Evolutionary conservation across 2,113 vertebrate genomes (phyloP).

Genomic region (Morone saxatilis): DNA sequence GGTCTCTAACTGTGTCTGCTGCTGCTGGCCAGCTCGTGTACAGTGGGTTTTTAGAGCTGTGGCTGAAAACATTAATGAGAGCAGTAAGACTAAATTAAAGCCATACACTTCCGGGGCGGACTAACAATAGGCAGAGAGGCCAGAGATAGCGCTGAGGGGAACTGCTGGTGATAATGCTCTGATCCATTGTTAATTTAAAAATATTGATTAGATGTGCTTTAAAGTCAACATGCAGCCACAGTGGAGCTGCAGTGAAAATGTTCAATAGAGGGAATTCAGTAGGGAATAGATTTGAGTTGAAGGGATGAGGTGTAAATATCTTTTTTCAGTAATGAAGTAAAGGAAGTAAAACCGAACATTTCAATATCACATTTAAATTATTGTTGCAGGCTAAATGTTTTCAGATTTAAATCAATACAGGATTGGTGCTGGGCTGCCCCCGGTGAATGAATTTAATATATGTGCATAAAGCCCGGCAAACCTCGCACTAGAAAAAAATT

Average conservation of each 20-base stretch:
- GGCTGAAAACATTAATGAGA: neutral
- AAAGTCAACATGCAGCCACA: neutral
- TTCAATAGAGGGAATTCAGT: neutral
- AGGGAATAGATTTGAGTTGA: neutral
- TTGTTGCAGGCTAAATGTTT: neutral
- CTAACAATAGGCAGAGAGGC: no score
- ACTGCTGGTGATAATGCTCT: neutral
- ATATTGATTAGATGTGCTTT: neutral
- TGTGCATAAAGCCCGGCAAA: conserved; percentile 22
- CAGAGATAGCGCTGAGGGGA: neutral
- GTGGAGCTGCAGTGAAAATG: neutral
- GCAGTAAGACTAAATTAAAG: neutral
- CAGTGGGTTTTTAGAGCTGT: neutral
- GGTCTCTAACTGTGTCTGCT: neutral
- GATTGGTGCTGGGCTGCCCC: neutral
- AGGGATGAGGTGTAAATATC: neutral
- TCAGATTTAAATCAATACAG: neutral
- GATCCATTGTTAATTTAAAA: neutral
- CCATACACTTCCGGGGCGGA: neutral
- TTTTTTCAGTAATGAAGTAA: neutral
- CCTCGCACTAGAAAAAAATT: neutral
- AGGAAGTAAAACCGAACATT: neutral
- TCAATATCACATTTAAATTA: neutral
- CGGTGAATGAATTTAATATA: neutral
- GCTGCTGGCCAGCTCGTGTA: neutral